Conservation (phyloP, 2,113 vertebrate genomes). For the Riparia riparia region DNA sequence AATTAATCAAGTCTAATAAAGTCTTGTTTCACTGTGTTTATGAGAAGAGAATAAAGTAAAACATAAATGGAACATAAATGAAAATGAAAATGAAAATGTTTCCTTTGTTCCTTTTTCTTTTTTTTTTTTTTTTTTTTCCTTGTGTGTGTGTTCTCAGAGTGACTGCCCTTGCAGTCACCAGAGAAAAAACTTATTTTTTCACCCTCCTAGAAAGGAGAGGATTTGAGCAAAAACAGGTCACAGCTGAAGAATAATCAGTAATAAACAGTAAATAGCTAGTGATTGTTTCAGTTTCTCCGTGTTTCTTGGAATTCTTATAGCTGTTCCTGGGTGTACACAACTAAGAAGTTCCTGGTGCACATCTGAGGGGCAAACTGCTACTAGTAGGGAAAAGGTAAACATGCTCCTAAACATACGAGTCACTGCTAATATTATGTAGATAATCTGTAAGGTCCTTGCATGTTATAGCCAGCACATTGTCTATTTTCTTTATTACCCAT, state of each 20-base stretch:
- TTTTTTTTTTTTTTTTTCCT: too few species aligned
- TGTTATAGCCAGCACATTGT: neutral
- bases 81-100: neutral
- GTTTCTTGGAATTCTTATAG: neutral
- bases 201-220: neutral
- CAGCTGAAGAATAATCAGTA: neutral
- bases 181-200: neutral
- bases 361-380: neutral
- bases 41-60: neutral
- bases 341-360: neutral
- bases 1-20: neutral
- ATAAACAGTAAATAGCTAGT: neutral
- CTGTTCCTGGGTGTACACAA: accelerated
- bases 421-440: neutral
- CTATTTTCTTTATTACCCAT: neutral
- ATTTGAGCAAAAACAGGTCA: neutral
- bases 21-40: neutral
- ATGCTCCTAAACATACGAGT: accelerated
- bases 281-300: neutral
- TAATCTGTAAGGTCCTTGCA: neutral
- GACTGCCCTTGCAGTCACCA: neutral
- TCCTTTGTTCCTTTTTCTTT: neutral
- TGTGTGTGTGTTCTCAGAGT: neutral
- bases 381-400: neutral
- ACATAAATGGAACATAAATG: neutral